Conservation (phyloP, 64 coral and sea anemone species). For the Montipora sp. region DNA sequence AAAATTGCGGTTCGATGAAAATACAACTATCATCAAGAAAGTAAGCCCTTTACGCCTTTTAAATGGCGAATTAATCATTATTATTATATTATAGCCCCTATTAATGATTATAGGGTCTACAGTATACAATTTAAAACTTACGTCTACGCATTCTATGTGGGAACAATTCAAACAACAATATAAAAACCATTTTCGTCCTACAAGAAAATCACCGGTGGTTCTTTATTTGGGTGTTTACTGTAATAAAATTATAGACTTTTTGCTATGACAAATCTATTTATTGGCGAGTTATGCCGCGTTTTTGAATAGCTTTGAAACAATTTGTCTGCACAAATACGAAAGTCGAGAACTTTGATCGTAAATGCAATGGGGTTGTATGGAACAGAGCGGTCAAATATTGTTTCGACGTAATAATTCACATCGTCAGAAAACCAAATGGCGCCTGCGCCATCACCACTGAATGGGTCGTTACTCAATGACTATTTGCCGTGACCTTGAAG, state of each 20-base stretch:
- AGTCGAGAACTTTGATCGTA: not conserved
- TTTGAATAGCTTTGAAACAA: not conserved
- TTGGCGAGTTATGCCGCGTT: not conserved
- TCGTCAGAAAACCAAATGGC: conserved; percentile 22
- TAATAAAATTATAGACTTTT: not conserved
- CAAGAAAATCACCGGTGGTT: no score
- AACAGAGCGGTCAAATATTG: not conserved
- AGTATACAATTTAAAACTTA: no score
- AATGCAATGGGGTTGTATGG: not conserved
- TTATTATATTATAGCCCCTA: no score
- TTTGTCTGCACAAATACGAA: not conserved
- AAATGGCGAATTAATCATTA: no score
- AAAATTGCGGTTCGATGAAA: no score
- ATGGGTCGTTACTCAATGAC: not conserved
- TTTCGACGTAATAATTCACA: not conserved
- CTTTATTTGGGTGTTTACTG: no score
- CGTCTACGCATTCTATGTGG: no score
- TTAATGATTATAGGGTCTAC: no score
- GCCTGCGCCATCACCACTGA: conserved; percentile 22
- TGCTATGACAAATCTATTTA: not conserved
- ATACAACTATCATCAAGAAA: no score
- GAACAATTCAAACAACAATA: not conserved
- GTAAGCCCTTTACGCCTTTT: no score
- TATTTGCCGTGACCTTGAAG: no score
- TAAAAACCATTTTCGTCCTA: no score